phyloP scores from a whole-genome alignment of 2,797 vertebrate genomes.

The Okamejei kenojei region DNA sequence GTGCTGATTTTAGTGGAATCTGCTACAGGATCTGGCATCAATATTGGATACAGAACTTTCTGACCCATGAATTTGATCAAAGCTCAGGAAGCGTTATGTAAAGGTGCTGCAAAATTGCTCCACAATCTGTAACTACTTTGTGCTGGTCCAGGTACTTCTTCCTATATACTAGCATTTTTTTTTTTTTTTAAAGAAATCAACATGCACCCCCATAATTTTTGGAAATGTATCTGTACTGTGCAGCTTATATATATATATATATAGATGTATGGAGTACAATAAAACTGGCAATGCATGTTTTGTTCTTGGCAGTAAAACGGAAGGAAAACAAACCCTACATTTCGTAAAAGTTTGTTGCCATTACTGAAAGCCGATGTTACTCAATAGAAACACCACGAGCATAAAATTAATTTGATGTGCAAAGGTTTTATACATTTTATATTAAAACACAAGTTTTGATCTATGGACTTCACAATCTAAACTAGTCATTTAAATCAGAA shows the following conservation, averaged over 20 bases:
- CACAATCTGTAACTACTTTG: not conserved
- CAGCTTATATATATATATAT: not conserved
- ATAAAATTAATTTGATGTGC: not conserved
- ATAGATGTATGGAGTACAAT: not conserved
- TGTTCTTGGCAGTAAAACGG: constrained; percentile 2
- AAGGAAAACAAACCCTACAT: constrained; percentile 27
- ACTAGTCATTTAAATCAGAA: not conserved
- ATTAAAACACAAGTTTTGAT: constrained; percentile 34
- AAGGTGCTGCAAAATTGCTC: not conserved
- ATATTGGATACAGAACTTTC: not conserved
- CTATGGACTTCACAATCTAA: not conserved
- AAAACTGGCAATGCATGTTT: constrained; percentile 18
- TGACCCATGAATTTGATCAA: not conserved
- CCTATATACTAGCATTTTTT: not conserved
- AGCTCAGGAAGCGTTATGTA: not conserved
- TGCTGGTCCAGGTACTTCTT: not conserved
- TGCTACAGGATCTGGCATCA: not conserved
- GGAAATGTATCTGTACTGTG: not conserved
- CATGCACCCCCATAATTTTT: constrained; percentile 3
- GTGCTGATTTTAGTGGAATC: not conserved
- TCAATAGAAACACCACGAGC: constrained; percentile 24
- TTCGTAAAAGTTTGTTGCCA: constrained; percentile 12
- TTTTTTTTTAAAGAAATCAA: not conserved
- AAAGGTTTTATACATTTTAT: constrained; percentile 27
- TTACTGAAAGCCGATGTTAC: constrained; percentile 27